Evolutionary conservation across 2,113 vertebrate species (phyloP).

Genomic region (Athene cunicularia): DNA sequence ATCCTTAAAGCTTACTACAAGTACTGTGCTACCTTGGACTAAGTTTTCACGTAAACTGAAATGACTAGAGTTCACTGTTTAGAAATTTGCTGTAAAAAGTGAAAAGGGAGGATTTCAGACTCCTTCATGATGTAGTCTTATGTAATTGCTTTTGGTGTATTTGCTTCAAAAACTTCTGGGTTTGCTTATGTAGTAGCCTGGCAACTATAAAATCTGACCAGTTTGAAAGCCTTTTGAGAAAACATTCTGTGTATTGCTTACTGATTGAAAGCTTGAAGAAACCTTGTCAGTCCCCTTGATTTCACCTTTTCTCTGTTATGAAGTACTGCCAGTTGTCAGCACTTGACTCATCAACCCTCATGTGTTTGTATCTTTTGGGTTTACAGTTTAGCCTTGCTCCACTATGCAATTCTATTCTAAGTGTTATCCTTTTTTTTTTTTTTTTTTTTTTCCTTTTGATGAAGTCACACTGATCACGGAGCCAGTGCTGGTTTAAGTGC

Average conservation of each 20-base stretch:
- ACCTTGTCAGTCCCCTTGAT: neutral
- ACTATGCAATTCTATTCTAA: neutral
- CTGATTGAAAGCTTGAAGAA: neutral
- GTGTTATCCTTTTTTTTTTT: no score
- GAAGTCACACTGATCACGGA: neutral
- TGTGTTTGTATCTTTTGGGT: neutral
- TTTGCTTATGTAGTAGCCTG: constrained; percentile 24
- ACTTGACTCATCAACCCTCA: constrained; percentile 11
- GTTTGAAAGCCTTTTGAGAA: neutral
- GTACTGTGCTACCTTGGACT: neutral
- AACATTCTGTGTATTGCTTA: neutral
- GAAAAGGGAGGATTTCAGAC: neutral
- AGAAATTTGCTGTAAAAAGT: neutral
- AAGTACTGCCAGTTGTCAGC: neutral
- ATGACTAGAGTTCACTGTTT: neutral
- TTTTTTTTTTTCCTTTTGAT: neutral
- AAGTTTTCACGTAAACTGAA: neutral
- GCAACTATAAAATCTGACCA: constrained; percentile 15
- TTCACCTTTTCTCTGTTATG: constrained; percentile 33
- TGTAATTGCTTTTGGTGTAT: neutral
- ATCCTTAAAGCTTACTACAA: neutral
- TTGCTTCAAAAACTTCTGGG: neutral
- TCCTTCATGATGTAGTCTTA: neutral
- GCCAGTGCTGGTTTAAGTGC: neutral
- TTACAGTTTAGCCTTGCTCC: neutral